Evolutionary conservation across 2,113 vertebrate species (phyloP).

Genomic region (Sylvietta virens): DNA sequence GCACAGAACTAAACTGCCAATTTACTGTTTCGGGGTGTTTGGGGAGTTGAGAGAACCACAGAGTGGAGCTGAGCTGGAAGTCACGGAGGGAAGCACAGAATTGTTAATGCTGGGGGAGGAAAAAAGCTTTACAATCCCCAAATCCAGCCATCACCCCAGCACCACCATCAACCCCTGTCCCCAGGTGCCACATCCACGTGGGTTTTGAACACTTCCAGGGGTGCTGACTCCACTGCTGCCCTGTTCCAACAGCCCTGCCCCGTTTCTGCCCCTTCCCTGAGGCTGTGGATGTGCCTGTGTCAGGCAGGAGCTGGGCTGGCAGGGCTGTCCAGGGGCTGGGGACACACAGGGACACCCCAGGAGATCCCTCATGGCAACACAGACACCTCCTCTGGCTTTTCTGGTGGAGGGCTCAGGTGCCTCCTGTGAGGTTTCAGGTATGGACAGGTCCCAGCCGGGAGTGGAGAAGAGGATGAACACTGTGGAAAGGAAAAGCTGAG

Average conservation of each 20-base stretch:
- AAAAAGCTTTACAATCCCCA: neutral
- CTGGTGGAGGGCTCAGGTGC: neutral
- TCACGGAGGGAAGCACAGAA: neutral
- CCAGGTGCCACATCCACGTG: neutral
- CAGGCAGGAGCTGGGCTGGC: neutral
- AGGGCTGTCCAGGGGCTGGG: neutral
- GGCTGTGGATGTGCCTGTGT: neutral
- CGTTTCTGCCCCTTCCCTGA: no score
- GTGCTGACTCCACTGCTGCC: neutral
- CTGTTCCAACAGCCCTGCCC: neutral
- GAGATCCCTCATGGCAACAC: neutral
- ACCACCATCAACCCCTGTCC: neutral
- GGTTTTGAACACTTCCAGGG: neutral
- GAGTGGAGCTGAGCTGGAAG: neutral
- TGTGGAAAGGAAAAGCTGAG: neutral
- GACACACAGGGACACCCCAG: neutral
- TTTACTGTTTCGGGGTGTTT: neutral
- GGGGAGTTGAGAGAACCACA: neutral
- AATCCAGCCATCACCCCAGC: neutral
- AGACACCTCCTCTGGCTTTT: neutral
- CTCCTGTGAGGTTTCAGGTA: accelerated
- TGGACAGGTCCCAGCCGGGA: neutral
- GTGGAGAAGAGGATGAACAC: neutral
- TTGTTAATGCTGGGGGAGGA: neutral
- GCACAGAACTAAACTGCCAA: neutral